These are phyloP conservation scores for Stenodema calcarata DNA, from an alignment of 2,888 invertebrate genomes.

Conservation along the genomic window DNA sequence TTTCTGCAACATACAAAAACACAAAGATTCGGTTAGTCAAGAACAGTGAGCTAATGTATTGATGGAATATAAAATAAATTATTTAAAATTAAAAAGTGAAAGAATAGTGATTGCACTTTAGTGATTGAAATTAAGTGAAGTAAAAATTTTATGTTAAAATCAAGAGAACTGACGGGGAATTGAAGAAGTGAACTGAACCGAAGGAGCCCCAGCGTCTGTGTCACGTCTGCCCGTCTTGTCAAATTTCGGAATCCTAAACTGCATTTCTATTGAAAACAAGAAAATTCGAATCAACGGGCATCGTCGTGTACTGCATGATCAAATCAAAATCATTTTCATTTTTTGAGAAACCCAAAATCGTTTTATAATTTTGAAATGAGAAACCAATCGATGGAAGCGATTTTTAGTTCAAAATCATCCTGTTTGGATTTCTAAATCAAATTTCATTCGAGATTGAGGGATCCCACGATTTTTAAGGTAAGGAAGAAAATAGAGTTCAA, in stretches of 20 bases:
- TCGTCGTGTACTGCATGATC: not conserved
- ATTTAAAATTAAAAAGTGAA: not conserved
- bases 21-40: not conserved
- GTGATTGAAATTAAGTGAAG: not conserved
- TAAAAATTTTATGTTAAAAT: not conserved
- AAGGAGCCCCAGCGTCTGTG: not conserved
- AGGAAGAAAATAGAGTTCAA: no score
- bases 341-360: not conserved
- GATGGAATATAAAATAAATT: not conserved
- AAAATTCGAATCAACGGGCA: not conserved
- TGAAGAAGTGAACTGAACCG: not conserved
- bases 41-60: not conserved
- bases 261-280: conserved; percentile 2
- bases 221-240: not conserved
- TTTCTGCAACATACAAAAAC: conserved; percentile 65
- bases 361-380: not conserved
- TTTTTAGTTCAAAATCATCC: not conserved
- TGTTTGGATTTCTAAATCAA: not conserved
- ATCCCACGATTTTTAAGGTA: not conserved
- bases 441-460: not conserved
- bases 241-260: conserved; percentile 2
- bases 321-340: not conserved
- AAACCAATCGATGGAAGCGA: not conserved
- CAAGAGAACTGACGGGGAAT: not conserved
- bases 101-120: not conserved